Percentiles rank a stretch among this genome's conserved stretches.
These are phyloP conservation scores for Aradus depressus DNA, from an alignment of 2,888 invertebrate genomes.

Conservation along the genomic window DNA sequence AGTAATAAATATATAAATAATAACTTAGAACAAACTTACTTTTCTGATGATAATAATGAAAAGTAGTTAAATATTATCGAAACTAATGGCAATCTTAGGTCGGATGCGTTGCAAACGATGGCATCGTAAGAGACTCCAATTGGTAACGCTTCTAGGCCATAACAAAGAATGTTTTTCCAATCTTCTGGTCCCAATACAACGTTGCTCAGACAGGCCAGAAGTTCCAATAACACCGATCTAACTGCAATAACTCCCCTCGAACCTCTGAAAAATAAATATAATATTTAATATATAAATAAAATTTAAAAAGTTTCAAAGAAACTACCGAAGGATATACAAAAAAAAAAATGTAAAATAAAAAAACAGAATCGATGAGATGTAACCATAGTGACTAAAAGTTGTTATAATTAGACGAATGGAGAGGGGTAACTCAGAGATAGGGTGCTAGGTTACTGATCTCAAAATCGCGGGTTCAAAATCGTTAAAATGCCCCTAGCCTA, in stretches of 20 bases:
- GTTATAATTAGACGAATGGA: too few relatives aligned
- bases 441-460: too few relatives aligned
- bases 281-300: background rate
- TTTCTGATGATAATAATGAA: slow-evolving; percentile 4
- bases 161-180: slow-evolving; percentile 8
- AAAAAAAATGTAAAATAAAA: too few relatives aligned
- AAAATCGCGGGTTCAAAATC: too few relatives aligned
- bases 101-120: slow-evolving; percentile 1
- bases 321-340: too few relatives aligned
- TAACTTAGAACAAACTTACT: slow-evolving; percentile 1
- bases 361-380: too few relatives aligned
- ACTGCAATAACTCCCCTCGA: slow-evolving; percentile 6
- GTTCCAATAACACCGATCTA: slow-evolving; percentile 17
- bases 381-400: too few relatives aligned
- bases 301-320: too few relatives aligned
- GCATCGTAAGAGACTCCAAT: background rate
- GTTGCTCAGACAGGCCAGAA: slow-evolving; percentile 14
- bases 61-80: slow-evolving; percentile 19
- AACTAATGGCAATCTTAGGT: background rate
- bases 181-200: slow-evolving; percentile 9
- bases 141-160: slow-evolving; percentile 11
- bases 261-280: slow-evolving; percentile 3
- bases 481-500: too few relatives aligned
- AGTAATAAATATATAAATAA: background rate
- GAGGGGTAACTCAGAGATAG: too few relatives aligned